Conservation (phyloP, 23 tunicate species). For the Halocynthia roretzi region DNA sequence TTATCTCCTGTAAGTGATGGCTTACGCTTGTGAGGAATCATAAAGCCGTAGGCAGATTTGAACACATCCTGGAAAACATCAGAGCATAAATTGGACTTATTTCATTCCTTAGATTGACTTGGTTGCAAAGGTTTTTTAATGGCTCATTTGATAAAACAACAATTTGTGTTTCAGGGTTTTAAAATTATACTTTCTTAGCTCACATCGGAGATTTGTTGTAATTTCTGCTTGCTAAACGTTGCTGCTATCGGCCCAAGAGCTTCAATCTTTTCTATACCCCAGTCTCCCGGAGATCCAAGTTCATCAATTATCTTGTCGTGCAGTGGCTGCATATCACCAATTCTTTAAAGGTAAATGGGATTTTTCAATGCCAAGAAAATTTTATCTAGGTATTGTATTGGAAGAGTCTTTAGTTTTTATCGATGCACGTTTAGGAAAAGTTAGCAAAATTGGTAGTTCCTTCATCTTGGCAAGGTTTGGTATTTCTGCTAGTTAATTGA, state of each 20-base stretch:
- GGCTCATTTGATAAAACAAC: too few species aligned
- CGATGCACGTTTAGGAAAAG: too few species aligned
- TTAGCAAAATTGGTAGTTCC: too few species aligned
- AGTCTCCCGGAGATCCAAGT: neutral
- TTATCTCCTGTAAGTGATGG: neutral
- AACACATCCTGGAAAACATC: neutral
- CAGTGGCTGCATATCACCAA: neutral
- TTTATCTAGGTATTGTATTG: too few species aligned
- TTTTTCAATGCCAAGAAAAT: too few species aligned
- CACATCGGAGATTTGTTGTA: neutral
- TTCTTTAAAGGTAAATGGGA: too few species aligned
- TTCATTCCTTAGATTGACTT: neutral
- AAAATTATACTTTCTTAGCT: neutral
- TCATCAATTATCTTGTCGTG: neutral
- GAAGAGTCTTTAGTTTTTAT: too few species aligned
- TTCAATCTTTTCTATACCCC: neutral
- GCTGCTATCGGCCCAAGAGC: neutral
- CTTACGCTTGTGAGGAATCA: neutral
- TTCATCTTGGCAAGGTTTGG: too few species aligned
- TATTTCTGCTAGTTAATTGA: too few species aligned
- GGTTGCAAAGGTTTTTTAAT: neutral
- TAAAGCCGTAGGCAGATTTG: neutral
- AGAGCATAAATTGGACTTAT: neutral
- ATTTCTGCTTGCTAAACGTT: neutral
- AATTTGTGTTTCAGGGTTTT: too few species aligned